These are phyloP conservation scores for Barypeithes pellucidus DNA, from an alignment of 2,888 invertebrate genomes.

Conservation along the genomic window DNA sequence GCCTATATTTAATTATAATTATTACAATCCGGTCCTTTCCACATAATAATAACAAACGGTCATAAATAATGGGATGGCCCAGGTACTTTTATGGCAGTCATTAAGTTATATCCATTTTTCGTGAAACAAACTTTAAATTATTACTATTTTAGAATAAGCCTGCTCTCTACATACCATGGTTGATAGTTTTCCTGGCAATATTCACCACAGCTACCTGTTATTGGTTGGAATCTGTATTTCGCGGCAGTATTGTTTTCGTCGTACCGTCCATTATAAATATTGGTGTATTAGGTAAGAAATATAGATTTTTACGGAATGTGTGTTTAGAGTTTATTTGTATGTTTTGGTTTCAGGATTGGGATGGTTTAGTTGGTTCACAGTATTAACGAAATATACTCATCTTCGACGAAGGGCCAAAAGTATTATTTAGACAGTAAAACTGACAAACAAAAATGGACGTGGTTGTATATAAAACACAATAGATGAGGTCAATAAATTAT, in stretches of 20 bases:
- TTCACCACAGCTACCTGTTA: slow-evolving; percentile 28
- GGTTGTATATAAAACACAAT: neutral
- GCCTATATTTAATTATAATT: no score
- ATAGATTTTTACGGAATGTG: neutral
- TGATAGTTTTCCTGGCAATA: slow-evolving; percentile 15
- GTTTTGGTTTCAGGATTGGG: slow-evolving; percentile 35
- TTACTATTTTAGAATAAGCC: slow-evolving; percentile 24
- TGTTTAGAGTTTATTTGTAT: neutral
- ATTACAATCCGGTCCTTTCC: no score
- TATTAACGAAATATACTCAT: slow-evolving; percentile 7
- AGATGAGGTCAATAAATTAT: no score
- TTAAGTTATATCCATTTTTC: no score
- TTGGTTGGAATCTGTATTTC: slow-evolving; percentile 29
- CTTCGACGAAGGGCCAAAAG: neutral
- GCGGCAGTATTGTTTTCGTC: neutral
- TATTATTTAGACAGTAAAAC: no score
- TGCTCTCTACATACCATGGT: slow-evolving; percentile 31
- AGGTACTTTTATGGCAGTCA: no score
- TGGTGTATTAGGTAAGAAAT: slow-evolving; percentile 29
- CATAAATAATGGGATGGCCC: no score
- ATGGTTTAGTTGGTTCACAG: slow-evolving; percentile 33
- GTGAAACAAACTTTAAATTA: no score
- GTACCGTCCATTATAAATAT: slow-evolving; percentile 16
- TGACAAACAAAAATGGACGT: no score
- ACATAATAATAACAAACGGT: no score